These are phyloP conservation scores for Scaptomyza polygonia DNA, from an alignment of 2,888 invertebrate genomes.

Conservation along the genomic window DNA sequence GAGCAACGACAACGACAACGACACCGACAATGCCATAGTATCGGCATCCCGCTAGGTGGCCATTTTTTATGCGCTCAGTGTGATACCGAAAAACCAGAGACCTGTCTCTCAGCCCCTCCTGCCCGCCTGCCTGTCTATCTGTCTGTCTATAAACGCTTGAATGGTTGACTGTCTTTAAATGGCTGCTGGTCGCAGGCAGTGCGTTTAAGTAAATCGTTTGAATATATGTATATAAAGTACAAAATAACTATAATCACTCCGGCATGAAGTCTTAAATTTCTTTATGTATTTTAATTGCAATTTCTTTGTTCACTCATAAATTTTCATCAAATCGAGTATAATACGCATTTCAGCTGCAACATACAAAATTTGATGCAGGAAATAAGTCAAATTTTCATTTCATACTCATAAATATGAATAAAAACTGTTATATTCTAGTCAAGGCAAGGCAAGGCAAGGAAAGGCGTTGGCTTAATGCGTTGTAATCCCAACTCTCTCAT, in stretches of 20 bases:
- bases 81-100: constrained; percentile 24
- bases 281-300: not conserved
- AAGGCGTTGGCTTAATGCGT: not conserved
- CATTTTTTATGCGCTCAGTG: constrained; percentile 52
- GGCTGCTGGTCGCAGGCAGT: constrained; percentile 31
- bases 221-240: not conserved
- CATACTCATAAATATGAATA: constrained; percentile 15
- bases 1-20: constrained; percentile 16
- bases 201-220: constrained; percentile 17
- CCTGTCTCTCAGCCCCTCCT: constrained; percentile 19
- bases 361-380: not conserved
- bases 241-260: no score
- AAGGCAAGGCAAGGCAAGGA: not conserved
- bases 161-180: constrained; percentile 36
- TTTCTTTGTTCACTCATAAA: not conserved
- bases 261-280: not conserved
- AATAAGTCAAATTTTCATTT: constrained; percentile 10
- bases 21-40: constrained; percentile 44
- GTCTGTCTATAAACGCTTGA: constrained; percentile 28
- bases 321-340: not conserved
- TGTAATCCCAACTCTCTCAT: constrained; percentile 10
- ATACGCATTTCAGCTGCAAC: not conserved
- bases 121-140: not conserved
- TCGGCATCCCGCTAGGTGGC: constrained; percentile 42
- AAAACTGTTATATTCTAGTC: constrained; percentile 1